Conservation (phyloP, 2,888 invertebrate species). For the Pteria penguin region DNA sequence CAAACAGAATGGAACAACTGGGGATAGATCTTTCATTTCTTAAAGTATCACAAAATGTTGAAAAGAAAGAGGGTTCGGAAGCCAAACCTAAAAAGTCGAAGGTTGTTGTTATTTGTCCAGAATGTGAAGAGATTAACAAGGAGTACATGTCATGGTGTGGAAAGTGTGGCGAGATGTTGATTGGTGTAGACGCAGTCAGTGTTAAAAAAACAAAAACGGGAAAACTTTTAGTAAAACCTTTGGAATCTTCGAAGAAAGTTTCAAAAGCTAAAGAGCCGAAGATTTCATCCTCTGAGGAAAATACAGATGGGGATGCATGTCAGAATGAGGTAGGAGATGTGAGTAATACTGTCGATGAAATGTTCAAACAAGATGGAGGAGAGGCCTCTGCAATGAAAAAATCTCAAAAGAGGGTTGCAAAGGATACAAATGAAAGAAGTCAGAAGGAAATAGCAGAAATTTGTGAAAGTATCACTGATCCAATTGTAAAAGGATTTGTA, state of each 20-base stretch:
- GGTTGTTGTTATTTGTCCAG: conserved; percentile 66
- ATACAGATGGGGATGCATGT: conserved; percentile 30
- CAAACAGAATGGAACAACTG: conserved; percentile 65
- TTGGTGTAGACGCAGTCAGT: conserved; percentile 66
- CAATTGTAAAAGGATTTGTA: conserved; percentile 66
- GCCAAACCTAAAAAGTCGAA: conserved; percentile 48
- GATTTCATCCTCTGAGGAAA: neutral
- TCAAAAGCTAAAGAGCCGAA: conserved; percentile 20
- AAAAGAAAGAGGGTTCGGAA: conserved; percentile 18
- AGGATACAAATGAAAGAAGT: conserved; percentile 28
- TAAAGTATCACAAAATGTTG: conserved; percentile 36
- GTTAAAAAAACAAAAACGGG: conserved; percentile 57
- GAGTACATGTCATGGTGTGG: conserved; percentile 74
- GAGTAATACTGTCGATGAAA: neutral
- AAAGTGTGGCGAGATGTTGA: conserved; percentile 72
- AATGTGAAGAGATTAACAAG: conserved; percentile 70
- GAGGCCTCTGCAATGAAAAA: conserved; percentile 18
- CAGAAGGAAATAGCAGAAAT: conserved; percentile 65
- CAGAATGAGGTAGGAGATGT: neutral
- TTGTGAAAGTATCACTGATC: conserved; percentile 64
- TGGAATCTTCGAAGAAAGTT: too few species aligned
- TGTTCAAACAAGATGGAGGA: neutral
- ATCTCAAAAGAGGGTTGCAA: conserved; percentile 33
- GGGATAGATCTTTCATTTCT: conserved; percentile 64
- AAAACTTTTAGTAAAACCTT: conserved; percentile 2